These are phyloP conservation scores for Drosophila saltans DNA, from an alignment of 1,140 invertebrate species.

Conservation along the genomic window DNA sequence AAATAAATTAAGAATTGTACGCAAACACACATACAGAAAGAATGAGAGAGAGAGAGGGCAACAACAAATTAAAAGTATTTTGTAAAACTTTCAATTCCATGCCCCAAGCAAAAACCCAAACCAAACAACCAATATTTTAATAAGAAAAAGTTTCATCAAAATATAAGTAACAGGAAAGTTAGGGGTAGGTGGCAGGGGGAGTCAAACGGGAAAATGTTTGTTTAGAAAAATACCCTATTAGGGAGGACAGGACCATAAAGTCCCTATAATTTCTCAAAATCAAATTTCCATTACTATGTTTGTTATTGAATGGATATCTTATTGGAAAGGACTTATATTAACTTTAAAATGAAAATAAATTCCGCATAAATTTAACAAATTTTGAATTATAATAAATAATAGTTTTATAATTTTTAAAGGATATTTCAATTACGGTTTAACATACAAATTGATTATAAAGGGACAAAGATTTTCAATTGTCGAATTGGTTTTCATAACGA, in stretches of 20 bases:
- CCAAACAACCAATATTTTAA: constrained; percentile 54
- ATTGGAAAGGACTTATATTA: too few relatives aligned
- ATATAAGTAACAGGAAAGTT: background rate
- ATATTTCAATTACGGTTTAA: too few relatives aligned
- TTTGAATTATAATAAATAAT: too few relatives aligned
- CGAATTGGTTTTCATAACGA: too few relatives aligned
- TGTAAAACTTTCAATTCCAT: constrained; percentile 48
- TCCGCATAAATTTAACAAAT: too few relatives aligned
- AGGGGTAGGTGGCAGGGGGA: background rate
- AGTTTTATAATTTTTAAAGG: too few relatives aligned
- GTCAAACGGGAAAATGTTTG: background rate
- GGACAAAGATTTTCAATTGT: too few relatives aligned
- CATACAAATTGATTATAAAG: too few relatives aligned
- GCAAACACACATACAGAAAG: constrained; percentile 30
- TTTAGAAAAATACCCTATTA: constrained; percentile 6
- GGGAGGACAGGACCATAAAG: background rate
- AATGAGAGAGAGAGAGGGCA: background rate
- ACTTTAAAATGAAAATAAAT: too few relatives aligned
- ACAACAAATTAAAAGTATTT: constrained; percentile 52
- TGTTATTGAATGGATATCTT: too few relatives aligned
- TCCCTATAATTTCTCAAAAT: background rate
- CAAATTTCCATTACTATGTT: too few relatives aligned
- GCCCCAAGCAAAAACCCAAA: constrained; percentile 23
- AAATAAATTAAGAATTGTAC: constrained; percentile 68
- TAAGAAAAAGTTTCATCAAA: constrained; percentile 34